Base-by-base conservation (phyloP, 2,113 vertebrate species). In the Sarotherodon lohbergeri region DNA sequence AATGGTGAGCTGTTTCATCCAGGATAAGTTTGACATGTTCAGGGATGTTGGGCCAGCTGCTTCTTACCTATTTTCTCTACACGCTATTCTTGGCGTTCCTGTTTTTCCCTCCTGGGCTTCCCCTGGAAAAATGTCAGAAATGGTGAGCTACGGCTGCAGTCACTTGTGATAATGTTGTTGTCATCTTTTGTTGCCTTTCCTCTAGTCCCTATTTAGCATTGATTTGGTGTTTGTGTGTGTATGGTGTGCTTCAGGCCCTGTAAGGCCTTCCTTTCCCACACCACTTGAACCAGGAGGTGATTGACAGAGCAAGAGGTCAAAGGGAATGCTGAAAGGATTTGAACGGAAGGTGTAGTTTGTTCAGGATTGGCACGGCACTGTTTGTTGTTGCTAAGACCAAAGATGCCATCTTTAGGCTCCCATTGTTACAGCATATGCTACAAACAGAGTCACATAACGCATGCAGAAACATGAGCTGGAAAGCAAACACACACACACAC, bases 31-130 rank as follows among this genome's bases (percentile, higher is more conserved):
- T 91, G 86, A 91, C 89, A 87, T 29, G 36, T 87, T 86, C 56
- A 48, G 27, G 46, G 81, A 92, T 39, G 36, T 39, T 73, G 55
- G 56, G 87, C 48, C 66, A 48, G 80, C 89, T 88, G 84, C 82
- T 86, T 88, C 87, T 88, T 93, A 94, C 90, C 90, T 92, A 85
- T 91, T 87, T 93, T 93, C 81, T 90, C 32, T 66, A 50, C 2
- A 78, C 54, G 87, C 94, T 95, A 94, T 95, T 96, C 89, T 90
- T 94, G 90, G 89, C 32, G 89, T 93, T 94, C 93, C 93, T 92
- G 94, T 93, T 94, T 91, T 91, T 84, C 78, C 87, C 83, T 83
- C 54, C 9, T n/a, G 76, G 85, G 86, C 79, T 94, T 92, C 92
- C 93, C 82, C 87, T 93, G 83, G 88, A 94, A 94, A 89, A 63